Conservation (phyloP, 2,797 vertebrate species). For the Spinibarbus caldwelli region DNA sequence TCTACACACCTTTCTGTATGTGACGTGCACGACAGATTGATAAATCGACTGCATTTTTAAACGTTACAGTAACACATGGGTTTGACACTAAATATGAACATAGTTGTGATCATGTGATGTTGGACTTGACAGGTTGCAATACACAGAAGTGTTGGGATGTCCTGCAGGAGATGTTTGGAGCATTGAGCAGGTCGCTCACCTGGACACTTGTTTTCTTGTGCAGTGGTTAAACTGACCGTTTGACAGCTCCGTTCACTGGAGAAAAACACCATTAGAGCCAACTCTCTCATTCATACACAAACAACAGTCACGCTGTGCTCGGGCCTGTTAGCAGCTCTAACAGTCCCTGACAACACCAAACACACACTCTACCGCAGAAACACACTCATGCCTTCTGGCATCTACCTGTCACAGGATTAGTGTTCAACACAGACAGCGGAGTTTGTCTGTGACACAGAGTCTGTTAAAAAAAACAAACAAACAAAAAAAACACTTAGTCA, state of each 20-base stretch:
- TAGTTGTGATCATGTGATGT: background rate
- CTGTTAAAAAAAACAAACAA: background rate
- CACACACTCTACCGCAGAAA: slow-evolving; percentile 32
- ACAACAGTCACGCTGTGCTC: slow-evolving; percentile 26
- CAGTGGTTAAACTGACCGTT: slow-evolving; percentile 19
- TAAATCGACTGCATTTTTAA: background rate
- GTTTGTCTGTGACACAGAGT: background rate
- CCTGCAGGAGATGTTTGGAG: slow-evolving; percentile 8
- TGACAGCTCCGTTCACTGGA: slow-evolving; percentile 37
- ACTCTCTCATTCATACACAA: slow-evolving; percentile 39
- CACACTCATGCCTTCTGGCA: background rate
- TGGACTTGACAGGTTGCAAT: background rate
- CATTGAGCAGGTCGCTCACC: background rate
- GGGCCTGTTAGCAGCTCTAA: background rate
- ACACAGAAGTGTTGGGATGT: background rate
- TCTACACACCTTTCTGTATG: background rate
- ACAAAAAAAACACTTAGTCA: background rate
- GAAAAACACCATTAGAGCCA: slow-evolving; percentile 46
- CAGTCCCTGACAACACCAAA: background rate
- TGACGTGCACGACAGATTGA: background rate
- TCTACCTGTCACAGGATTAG: background rate
- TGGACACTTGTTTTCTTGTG: slow-evolving; percentile 46
- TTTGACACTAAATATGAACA: background rate
- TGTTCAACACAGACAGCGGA: background rate
- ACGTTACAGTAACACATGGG: background rate